Percentiles rank a stretch among this genome's conserved stretches.
These are phyloP conservation scores for Poeciliopsis presidionis DNA, from an alignment of 2,797 vertebrate species.

Conservation along the genomic window DNA sequence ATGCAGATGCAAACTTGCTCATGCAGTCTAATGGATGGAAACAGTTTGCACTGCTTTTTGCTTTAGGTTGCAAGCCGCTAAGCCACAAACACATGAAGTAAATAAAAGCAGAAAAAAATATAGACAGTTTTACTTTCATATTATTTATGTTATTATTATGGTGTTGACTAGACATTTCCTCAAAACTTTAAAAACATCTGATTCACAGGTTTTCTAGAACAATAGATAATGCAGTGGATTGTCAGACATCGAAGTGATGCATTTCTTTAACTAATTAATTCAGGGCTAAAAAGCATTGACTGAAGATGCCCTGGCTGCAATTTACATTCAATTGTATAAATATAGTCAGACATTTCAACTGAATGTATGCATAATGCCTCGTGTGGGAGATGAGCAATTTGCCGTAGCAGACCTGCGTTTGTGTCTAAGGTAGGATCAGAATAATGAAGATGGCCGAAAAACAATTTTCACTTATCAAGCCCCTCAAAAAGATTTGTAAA, in stretches of 20 bases:
- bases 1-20: not conserved
- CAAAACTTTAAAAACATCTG: not conserved
- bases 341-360: not conserved
- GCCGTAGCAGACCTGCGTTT: not conserved
- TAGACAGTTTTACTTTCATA: not conserved
- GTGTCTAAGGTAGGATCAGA: not conserved
- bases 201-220: not conserved
- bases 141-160: not conserved
- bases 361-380: not conserved
- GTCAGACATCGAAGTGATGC: not conserved
- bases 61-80: not conserved
- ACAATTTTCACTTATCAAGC: not conserved
- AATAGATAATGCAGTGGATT: not conserved
- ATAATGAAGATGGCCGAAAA: not conserved
- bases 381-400: not conserved
- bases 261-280: not conserved
- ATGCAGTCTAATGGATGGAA: not conserved
- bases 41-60: not conserved
- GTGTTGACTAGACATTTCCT: not conserved
- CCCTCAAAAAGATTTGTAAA: not conserved
- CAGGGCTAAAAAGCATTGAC: not conserved
- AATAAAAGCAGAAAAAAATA: not conserved
- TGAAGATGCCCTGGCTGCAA: not conserved
- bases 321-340: not conserved
- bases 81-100: not conserved